Percentiles rank a stretch among this genome's conserved stretches.
phyloP scores from a whole-genome alignment of 92 coral and sea anemone genomes.

The Porites divaricata region DNA sequence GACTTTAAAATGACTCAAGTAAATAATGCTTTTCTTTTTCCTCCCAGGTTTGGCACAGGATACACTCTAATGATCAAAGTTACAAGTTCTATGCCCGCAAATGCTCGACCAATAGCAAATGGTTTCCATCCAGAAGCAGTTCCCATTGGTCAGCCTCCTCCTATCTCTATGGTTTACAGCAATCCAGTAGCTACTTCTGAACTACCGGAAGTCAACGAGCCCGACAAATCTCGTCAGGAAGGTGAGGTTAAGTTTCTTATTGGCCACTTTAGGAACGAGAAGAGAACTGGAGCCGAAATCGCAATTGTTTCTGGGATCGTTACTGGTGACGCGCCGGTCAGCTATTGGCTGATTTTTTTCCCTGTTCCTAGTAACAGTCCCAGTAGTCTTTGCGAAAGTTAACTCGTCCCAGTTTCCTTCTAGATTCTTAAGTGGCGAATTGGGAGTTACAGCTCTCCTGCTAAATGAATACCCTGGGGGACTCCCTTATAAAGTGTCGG shows the following conservation, averaged over 20 bases:
- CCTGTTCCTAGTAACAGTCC: no score
- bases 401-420: no score
- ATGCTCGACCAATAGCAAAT: slow-evolving; percentile 39
- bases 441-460: no score
- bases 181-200: slow-evolving; percentile 52
- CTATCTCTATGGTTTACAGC: slow-evolving; percentile 32
- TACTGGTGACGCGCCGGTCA: no score
- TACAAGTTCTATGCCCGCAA: slow-evolving; percentile 36
- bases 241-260: not conserved
- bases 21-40: not conserved
- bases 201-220: slow-evolving; percentile 70
- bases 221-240: slow-evolving; percentile 56
- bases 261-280: not conserved
- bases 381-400: no score
- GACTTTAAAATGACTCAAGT: no score
- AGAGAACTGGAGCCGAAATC: no score
- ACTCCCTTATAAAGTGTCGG: no score
- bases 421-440: no score
- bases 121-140: slow-evolving; percentile 36
- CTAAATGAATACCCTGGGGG: no score
- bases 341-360: no score
- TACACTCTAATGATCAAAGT: slow-evolving; percentile 97
- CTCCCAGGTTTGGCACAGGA: slow-evolving; percentile 84
- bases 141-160: slow-evolving; percentile 2
- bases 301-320: no score